These are phyloP conservation scores for Eretmocerus hayati DNA, from an alignment of 2,888 invertebrate genomes.

Conservation along the genomic window DNA sequence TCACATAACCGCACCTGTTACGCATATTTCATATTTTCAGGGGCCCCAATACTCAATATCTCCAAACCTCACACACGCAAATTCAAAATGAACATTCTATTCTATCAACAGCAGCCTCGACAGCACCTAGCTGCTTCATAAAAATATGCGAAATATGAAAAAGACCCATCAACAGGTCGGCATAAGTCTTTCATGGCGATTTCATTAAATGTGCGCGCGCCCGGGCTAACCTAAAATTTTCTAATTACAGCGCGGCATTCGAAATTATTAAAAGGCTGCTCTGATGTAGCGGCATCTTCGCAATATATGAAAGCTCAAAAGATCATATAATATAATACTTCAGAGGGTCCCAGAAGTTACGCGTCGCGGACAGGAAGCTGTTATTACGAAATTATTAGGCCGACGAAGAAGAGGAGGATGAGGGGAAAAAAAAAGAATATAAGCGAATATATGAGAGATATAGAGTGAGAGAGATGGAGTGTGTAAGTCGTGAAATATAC, in stretches of 20 bases:
- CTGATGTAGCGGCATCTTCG: no score
- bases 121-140: conserved; percentile 3
- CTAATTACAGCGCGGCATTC: conserved; percentile 14
- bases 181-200: no score
- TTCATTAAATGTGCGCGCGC: neutral
- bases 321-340: no score
- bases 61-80: no score
- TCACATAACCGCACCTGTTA: no score
- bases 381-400: conserved; percentile 20
- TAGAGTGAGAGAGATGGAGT: neutral
- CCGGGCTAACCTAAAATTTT: conserved; percentile 12
- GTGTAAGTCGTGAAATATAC: neutral
- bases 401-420: conserved; percentile 1
- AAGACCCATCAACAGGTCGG: neutral
- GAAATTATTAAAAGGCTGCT: conserved; percentile 16
- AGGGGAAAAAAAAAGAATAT: no score
- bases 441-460: no score
- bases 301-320: no score
- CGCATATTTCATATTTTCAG: no score
- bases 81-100: no score
- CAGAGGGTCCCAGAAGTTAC: conserved; percentile 4
- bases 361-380: conserved; percentile 17
- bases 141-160: neutral
- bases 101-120: no score
- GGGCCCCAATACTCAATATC: no score